A percentile compares a stretch with the other conserved stretches of the same genome.
Conservation (phyloP, 2,888 invertebrate species). For the Allophyes oxyacanthae region DNA sequence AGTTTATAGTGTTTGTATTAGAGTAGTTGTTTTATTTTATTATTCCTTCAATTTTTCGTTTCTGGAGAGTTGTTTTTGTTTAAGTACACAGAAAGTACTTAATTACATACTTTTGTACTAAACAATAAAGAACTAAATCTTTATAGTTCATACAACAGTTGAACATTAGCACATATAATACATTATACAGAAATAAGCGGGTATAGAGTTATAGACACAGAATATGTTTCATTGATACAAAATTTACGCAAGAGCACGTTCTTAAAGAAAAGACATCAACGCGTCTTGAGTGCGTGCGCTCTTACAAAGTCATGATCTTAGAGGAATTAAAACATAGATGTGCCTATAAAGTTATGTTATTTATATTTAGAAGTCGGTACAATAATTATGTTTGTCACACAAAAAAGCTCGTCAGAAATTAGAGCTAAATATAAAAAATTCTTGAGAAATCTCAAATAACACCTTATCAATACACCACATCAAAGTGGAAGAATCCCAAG, state of each 20-base stretch:
- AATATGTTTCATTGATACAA: not conserved
- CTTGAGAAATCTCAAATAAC: no score
- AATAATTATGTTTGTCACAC: no score
- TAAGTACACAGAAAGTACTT: slow-evolving; percentile 11
- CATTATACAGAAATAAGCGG: not conserved
- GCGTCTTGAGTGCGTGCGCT: slow-evolving; percentile 53
- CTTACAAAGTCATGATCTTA: not conserved
- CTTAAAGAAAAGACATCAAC: slow-evolving; percentile 73
- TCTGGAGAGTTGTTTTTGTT: slow-evolving; percentile 10
- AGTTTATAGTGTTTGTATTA: slow-evolving; percentile 49
- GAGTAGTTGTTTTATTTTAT: slow-evolving; percentile 39
- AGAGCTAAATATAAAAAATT: no score
- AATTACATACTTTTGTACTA: slow-evolving; percentile 1
- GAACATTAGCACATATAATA: not conserved
- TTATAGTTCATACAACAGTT: not conserved
- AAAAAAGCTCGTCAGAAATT: no score
- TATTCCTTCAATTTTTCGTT: slow-evolving; percentile 29
- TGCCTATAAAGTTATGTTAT: no score
- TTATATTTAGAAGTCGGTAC: no score
- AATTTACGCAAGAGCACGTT: slow-evolving; percentile 22
- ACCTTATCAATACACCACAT: no score
- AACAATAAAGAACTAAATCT: not conserved
- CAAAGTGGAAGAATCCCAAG: no score
- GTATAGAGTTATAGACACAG: not conserved
- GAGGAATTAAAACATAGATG: not conserved